A percentile compares a stretch with the other conserved stretches of the same genome.
phyloP scores from a whole-genome alignment of 2,797 vertebrate species.

The Gobio occitaniae region DNA sequence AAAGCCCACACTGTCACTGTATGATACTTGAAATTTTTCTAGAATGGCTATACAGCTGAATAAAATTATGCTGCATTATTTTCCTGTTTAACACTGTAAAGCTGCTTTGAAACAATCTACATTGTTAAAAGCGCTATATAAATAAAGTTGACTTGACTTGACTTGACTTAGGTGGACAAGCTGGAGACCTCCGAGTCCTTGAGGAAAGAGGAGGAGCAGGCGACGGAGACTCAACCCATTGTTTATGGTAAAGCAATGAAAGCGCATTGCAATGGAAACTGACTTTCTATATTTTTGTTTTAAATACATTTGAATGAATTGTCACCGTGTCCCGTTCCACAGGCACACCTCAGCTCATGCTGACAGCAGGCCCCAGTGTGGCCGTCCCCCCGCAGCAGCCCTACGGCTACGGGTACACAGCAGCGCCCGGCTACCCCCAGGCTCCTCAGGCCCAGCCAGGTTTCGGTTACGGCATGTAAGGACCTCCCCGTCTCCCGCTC shows the following conservation, averaged over 20 bases:
- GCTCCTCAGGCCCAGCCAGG: slow-evolving; percentile 83
- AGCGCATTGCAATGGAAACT: not conserved
- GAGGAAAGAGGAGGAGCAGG: slow-evolving; percentile 99
- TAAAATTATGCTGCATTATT: no score
- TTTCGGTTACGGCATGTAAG: slow-evolving; percentile 97
- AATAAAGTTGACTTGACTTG: no score
- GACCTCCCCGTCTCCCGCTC: slow-evolving; percentile 57
- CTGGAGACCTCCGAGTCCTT: slow-evolving; percentile 96
- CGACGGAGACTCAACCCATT: slow-evolving; percentile 97
- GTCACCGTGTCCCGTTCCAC: not conserved
- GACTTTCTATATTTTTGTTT: not conserved
- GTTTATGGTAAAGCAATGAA: slow-evolving; percentile 89
- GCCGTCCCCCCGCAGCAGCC: slow-evolving; percentile 91
- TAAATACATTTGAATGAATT: rapidly evolving
- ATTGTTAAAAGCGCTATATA: no score
- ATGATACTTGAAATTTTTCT: no score
- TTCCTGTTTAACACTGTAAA: no score
- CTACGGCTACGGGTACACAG: slow-evolving; percentile 94
- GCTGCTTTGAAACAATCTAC: no score
- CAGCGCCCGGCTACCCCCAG: slow-evolving; percentile 86
- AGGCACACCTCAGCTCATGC: slow-evolving; percentile 98
- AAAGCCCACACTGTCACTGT: no score
- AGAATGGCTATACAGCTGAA: no score
- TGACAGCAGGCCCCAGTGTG: slow-evolving; percentile 96
- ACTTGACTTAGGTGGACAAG: slow-evolving; percentile 99